These are phyloP conservation scores for Morone chrysops DNA, from an alignment of 2,113 vertebrate genomes.

Conservation along the genomic window DNA sequence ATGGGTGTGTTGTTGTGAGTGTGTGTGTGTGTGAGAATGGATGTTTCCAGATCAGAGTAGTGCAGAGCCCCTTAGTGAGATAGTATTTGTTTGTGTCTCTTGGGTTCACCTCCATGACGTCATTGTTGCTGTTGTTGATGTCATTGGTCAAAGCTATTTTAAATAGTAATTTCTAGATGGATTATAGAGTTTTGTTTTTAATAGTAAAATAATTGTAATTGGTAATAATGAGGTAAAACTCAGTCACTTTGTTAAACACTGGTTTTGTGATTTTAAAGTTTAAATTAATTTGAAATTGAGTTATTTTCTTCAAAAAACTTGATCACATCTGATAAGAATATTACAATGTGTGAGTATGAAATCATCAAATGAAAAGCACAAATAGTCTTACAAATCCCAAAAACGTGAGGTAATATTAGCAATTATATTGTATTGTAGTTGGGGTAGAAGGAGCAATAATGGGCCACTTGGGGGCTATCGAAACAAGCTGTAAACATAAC, in stretches of 20 bases:
- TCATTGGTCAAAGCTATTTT: background rate
- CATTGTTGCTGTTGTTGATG: slow-evolving; percentile 2
- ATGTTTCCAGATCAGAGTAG: slow-evolving; percentile 12
- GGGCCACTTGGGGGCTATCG: background rate
- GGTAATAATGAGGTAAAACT: background rate
- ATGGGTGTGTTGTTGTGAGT: background rate
- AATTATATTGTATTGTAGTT: background rate
- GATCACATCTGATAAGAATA: too few relatives aligned
- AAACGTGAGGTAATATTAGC: background rate
- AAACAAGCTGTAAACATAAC: too few relatives aligned
- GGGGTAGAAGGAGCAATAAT: background rate
- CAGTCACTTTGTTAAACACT: background rate
- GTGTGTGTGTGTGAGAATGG: background rate
- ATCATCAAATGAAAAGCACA: too few relatives aligned
- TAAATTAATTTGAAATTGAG: background rate
- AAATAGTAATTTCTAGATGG: background rate
- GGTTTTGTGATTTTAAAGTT: background rate
- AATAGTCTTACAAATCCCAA: too few relatives aligned
- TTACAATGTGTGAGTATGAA: too few relatives aligned
- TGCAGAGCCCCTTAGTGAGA: slow-evolving; percentile 26
- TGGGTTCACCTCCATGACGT: background rate
- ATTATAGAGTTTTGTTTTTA: too few relatives aligned
- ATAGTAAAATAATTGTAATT: background rate
- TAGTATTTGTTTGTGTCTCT: slow-evolving; percentile 9
- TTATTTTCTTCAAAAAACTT: background rate